Percentiles rank a stretch among this genome's conserved stretches.
These are phyloP conservation scores for Phragmatobia fuliginosa DNA, from an alignment of 2,888 invertebrate genomes.

Conservation along the genomic window DNA sequence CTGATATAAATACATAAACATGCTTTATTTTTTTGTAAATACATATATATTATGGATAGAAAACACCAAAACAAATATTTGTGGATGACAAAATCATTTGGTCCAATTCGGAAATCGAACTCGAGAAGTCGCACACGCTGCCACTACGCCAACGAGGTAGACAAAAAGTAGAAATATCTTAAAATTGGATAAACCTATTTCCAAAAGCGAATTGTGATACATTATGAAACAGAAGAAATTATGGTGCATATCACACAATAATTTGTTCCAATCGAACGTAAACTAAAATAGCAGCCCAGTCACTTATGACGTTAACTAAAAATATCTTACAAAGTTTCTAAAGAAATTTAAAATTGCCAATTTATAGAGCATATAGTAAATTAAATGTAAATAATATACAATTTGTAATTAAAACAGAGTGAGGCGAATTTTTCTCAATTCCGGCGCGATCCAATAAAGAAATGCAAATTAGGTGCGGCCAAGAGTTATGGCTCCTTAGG, in stretches of 20 bases:
- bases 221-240: too few species aligned
- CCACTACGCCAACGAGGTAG: too few species aligned
- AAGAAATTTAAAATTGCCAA: constrained; percentile 29
- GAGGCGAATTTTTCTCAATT: constrained; percentile 80
- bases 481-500: constrained; percentile 75
- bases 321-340: background rate
- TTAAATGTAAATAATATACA: constrained; percentile 60
- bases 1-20: too few species aligned
- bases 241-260: background rate
- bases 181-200: too few species aligned
- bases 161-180: too few species aligned
- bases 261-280: background rate
- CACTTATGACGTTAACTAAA: background rate
- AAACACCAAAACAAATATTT: too few species aligned
- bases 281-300: background rate
- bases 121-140: too few species aligned
- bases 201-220: too few species aligned
- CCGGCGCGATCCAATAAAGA: constrained; percentile 82
- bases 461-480: constrained; percentile 82
- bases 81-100: too few species aligned
- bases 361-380: constrained; percentile 43
- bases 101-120: too few species aligned
- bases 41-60: too few species aligned
- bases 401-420: constrained; percentile 74
- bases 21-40: too few species aligned